Evolutionary conservation across 2,797 vertebrate species (phyloP).

Genomic region (Sebastiscus tertius): DNA sequence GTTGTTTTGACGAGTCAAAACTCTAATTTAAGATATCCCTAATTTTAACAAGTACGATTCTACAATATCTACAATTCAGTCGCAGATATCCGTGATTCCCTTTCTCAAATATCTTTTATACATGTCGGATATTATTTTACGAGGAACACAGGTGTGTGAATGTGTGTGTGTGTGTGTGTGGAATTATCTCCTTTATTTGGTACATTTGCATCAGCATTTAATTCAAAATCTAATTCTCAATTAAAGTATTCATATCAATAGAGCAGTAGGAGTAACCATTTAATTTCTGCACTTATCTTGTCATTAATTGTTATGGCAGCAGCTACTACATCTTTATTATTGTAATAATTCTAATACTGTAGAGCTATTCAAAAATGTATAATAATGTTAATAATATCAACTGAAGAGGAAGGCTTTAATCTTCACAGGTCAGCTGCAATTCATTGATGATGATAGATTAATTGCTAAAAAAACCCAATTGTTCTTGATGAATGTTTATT

Average conservation of each 20-base stretch:
- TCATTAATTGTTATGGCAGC: not conserved
- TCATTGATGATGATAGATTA: not conserved
- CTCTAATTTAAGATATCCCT: too few relatives aligned
- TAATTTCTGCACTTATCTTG: not conserved
- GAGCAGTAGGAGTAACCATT: not conserved
- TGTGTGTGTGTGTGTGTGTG: not conserved
- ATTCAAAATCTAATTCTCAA: not conserved
- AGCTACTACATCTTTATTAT: not conserved
- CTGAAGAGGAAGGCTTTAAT: not conserved
- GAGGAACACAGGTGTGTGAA: too few relatives aligned
- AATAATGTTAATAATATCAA: slow-evolving; percentile 1
- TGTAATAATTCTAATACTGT: not conserved
- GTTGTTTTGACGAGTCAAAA: too few relatives aligned
- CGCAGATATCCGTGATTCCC: too few relatives aligned
- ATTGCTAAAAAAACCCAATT: not conserved
- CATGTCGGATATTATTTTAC: too few relatives aligned
- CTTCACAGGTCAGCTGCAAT: slow-evolving; percentile 1
- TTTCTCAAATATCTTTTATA: too few relatives aligned
- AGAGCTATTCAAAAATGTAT: not conserved
- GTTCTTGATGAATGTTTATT: not conserved
- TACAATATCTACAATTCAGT: too few relatives aligned
- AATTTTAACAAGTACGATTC: too few relatives aligned
- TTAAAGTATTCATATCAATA: slow-evolving; percentile 10
- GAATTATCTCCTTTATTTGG: not conserved
- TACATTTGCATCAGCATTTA: slow-evolving; percentile 9